These are phyloP conservation scores for Tuberolachnus salignus DNA, from an alignment of 2,888 invertebrate genomes.

Conservation along the genomic window DNA sequence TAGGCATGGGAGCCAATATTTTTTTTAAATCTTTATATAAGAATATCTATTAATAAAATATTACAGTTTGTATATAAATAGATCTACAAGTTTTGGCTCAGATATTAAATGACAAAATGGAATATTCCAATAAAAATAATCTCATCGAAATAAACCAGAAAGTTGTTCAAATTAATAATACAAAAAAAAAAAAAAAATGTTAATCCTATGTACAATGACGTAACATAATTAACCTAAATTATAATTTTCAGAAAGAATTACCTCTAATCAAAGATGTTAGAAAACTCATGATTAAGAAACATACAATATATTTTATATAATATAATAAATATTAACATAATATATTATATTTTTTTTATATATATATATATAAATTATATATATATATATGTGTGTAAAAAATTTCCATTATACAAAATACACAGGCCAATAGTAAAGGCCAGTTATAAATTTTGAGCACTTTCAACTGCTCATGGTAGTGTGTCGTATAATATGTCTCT, in stretches of 20 bases:
- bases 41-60: constrained; percentile 45
- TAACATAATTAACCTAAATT: constrained; percentile 28
- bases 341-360: constrained; percentile 19
- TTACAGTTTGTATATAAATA: constrained; percentile 42
- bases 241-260: constrained; percentile 27
- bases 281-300: constrained; percentile 45
- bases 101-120: constrained; percentile 33
- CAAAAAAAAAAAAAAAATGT: constrained; percentile 33
- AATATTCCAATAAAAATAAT: constrained; percentile 43
- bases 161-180: constrained; percentile 45
- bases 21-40: constrained; percentile 2
- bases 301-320: constrained; percentile 24
- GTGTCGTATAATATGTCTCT: constrained; percentile 88
- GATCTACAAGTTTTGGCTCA: constrained; percentile 43
- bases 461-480: constrained; percentile 68
- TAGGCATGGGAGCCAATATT: constrained; percentile 36
- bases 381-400: constrained; percentile 18
- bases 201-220: constrained; percentile 36
- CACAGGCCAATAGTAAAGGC: background rate
- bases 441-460: background rate
- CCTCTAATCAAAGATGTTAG: constrained; percentile 36
- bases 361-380: constrained; percentile 29
- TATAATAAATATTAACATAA: background rate
- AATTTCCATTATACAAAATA: constrained; percentile 30
- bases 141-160: constrained; percentile 32